Conservation (phyloP, 1,140 invertebrate species). For the Thalassaphorura encarpata region DNA sequence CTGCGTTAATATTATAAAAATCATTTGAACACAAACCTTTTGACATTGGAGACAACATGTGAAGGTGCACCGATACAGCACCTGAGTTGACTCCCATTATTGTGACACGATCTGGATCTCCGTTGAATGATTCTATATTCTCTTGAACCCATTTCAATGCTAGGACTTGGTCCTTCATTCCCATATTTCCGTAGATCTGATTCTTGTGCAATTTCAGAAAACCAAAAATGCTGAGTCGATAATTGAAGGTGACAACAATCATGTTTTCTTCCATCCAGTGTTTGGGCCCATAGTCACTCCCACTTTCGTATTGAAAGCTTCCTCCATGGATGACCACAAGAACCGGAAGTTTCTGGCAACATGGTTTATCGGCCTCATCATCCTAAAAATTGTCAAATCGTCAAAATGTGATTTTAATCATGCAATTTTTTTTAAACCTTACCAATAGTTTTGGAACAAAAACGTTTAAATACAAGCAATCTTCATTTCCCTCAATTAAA, state of each 20-base stretch:
- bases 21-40: slow-evolving; percentile 40
- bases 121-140: slow-evolving; percentile 49
- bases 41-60: slow-evolving; percentile 60
- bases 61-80: slow-evolving; percentile 50
- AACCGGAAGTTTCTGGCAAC: slow-evolving; percentile 1
- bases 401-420: too few relatives aligned
- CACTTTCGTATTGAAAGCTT: background rate
- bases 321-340: slow-evolving; percentile 10
- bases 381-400: too few relatives aligned
- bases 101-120: slow-evolving; percentile 43
- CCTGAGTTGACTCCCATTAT: slow-evolving; percentile 59
- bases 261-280: slow-evolving; percentile 15
- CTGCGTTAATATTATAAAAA: background rate
- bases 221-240: slow-evolving; percentile 2
- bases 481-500: background rate
- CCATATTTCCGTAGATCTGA: background rate
- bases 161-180: slow-evolving; percentile 6
- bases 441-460: background rate
- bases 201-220: slow-evolving; percentile 9
- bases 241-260: slow-evolving; percentile 6
- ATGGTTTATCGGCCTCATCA: background rate
- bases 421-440: too few relatives aligned
- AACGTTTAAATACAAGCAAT: background rate
- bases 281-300: background rate
- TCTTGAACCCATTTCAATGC: slow-evolving; percentile 38